These are phyloP conservation scores for Netelia fuscicornis DNA, from an alignment of 2,888 invertebrate genomes.

Conservation along the genomic window DNA sequence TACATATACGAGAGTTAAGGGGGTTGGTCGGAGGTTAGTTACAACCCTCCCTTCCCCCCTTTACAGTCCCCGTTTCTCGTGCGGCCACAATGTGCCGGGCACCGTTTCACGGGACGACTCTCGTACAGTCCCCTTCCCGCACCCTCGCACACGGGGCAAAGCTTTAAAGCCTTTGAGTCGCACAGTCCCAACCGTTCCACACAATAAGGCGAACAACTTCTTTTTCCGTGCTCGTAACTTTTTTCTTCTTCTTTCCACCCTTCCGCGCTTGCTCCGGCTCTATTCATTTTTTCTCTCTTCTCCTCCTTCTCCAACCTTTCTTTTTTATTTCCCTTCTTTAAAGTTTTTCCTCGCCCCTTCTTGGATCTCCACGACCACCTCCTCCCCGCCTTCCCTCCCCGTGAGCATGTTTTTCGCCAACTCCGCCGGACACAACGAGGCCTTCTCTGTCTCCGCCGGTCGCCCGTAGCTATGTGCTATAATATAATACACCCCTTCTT, in stretches of 20 bases:
- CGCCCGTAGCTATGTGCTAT: constrained; percentile 56
- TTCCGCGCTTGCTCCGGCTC: neutral
- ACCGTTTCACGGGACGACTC: constrained; percentile 64
- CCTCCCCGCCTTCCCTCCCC: constrained; percentile 67
- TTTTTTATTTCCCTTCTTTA: constrained; percentile 23
- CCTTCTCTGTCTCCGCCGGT: constrained; percentile 16
- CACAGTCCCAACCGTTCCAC: constrained; percentile 80
- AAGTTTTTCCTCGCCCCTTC: constrained; percentile 21
- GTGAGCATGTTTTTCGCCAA: constrained; percentile 57
- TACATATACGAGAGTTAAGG: constrained; percentile 50
- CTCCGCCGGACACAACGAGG: constrained; percentile 57
- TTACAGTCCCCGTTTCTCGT: constrained; percentile 54
- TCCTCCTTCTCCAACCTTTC: constrained; percentile 17
- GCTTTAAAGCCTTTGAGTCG: constrained; percentile 84
- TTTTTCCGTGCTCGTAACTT: constrained; percentile 71
- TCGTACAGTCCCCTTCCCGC: constrained; percentile 69
- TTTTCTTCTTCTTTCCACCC: constrained; percentile 47
- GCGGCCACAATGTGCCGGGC: constrained; percentile 60
- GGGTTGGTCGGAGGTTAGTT: constrained; percentile 70
- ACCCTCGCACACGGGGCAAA: constrained; percentile 76
- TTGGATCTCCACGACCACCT: no score
- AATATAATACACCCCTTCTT: no score
- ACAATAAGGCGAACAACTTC: constrained; percentile 84
- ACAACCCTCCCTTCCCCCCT: constrained; percentile 51
- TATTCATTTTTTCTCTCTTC: neutral